These are phyloP conservation scores for Pachyseris speciosa DNA, from an alignment of 64 coral and sea anemone genomes.

Conservation along the genomic window DNA sequence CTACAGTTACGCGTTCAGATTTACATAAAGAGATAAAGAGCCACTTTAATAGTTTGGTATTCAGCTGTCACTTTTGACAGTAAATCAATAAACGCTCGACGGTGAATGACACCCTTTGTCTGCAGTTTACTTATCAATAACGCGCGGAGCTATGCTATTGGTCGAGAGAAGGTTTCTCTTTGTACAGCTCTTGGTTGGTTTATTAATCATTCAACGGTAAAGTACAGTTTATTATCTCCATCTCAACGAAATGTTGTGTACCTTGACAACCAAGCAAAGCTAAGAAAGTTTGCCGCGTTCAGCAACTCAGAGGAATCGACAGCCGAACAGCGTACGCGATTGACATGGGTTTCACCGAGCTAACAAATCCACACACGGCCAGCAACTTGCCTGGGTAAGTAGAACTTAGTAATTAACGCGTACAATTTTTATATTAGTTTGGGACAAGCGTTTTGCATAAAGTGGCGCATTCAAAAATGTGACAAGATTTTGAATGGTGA, in stretches of 20 bases:
- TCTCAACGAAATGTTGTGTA: conserved; percentile 82
- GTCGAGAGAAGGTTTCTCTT: not conserved
- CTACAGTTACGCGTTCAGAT: not conserved
- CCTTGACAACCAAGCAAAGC: conserved; percentile 72
- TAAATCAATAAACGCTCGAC: conserved; percentile 24
- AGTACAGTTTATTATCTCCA: conserved; percentile 22
- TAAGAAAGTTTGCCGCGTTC: conserved; percentile 19
- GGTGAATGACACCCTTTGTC: conserved; percentile 53
- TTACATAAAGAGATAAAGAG: not conserved
- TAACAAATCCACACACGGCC: conserved; percentile 81
- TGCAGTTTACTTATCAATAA: conserved; percentile 24
- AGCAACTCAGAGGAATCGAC: not conserved
- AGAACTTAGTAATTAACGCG: not conserved
- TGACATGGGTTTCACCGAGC: conserved; percentile 88
- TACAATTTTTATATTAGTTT: conserved; percentile 7
- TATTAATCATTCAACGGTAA: conserved; percentile 26
- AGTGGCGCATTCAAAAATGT: not conserved
- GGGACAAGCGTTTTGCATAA: not conserved
- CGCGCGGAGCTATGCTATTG: not conserved
- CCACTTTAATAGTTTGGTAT: not conserved
- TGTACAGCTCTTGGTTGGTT: conserved; percentile 30
- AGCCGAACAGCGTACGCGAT: not conserved
- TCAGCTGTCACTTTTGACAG: conserved; percentile 20
- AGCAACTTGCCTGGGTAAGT: conserved; percentile 91
- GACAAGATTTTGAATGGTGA: conserved; percentile 18